Base-by-base conservation (phyloP, 2,113 vertebrate genomes). In the Cyprinus carpio region DNA sequence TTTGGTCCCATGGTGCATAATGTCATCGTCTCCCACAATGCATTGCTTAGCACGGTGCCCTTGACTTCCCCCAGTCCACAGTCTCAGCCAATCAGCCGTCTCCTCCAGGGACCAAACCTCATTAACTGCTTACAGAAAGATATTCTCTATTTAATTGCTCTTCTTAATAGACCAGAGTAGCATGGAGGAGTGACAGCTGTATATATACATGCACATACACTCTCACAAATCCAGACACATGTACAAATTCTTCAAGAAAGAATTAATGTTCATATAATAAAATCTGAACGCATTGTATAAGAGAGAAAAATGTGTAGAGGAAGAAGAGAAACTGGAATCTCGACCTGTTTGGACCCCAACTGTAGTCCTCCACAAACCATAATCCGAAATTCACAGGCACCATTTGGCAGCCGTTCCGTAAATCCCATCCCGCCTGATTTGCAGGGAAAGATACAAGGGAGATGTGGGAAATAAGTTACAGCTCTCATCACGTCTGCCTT, bases 181-280 rank as follows among this genome's bases (percentile, higher is more conserved):
- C 85, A 88, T 82, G 86, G 64, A 89, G 88, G 88, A 90, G 90
- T 89, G 87, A 92, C 91, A 93, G 91, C 91, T 89, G 90, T 86
- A 91, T 79, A 91, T 89, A 85, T 86, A 84, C 86, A 90, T 85
- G 89, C 88, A 78, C 78, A 86, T 81, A 83, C 88, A 89, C 81
- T 49, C 51, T 27, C 78, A 78, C 40, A 65, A 56, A 79, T 60
- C 67, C 74, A 72, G n/a, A 67, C 77, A 69, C 78, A 60, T 74
- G 76, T 65, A 76, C 84, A 77, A 75, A 71, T 83, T 83, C 71
- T 58, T 76, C 27, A 49, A 67, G 13, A 51, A 40, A 51, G 0
- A 18, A 56, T 29, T 12, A 3, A 77, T 56, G 10, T 20, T 40
- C 3, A 77, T 79, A 58, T 10, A n/a, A 20, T 4, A 23, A 34